A percentile compares a stretch with the other conserved stretches of the same genome.
Evolutionary conservation across 2,888 invertebrate species (phyloP).

Genomic region (Petrolisthes manimaculis): DNA sequence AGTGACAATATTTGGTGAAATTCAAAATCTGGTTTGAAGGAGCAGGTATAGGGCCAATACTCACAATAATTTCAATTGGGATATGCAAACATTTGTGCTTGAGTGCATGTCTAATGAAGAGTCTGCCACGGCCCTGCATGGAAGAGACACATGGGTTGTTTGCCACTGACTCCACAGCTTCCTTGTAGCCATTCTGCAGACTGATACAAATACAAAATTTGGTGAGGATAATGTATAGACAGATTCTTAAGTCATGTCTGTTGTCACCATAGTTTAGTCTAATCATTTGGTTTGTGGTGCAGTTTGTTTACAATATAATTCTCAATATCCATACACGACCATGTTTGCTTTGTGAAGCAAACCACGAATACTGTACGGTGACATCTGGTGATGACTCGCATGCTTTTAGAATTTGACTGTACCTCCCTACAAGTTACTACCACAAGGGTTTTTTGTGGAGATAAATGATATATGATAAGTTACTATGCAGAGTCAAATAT

Average conservation of each 20-base stretch:
- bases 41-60: not conserved
- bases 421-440: too few species aligned
- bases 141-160: slow-evolving; percentile 57
- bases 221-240: not conserved
- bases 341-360: not conserved
- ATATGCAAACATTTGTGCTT: slow-evolving; percentile 60
- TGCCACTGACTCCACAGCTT: slow-evolving; percentile 46
- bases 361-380: too few species aligned
- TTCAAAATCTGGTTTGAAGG: too few species aligned
- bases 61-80: slow-evolving; percentile 63
- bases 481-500: too few species aligned
- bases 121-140: slow-evolving; percentile 60
- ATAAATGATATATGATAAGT: too few species aligned
- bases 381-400: too few species aligned
- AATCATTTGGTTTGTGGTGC: not conserved
- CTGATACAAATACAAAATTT: slow-evolving; percentile 34
- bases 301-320: not conserved
- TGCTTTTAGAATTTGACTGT: too few species aligned
- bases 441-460: too few species aligned
- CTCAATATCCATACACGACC: not conserved
- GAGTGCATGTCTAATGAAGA: slow-evolving; percentile 60
- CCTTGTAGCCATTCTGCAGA: slow-evolving; percentile 48
- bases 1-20: too few species aligned
- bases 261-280: not conserved
- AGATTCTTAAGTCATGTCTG: not conserved